Base-by-base conservation (phyloP, 2,113 vertebrate genomes). In the Pygoscelis adeliae region DNA sequence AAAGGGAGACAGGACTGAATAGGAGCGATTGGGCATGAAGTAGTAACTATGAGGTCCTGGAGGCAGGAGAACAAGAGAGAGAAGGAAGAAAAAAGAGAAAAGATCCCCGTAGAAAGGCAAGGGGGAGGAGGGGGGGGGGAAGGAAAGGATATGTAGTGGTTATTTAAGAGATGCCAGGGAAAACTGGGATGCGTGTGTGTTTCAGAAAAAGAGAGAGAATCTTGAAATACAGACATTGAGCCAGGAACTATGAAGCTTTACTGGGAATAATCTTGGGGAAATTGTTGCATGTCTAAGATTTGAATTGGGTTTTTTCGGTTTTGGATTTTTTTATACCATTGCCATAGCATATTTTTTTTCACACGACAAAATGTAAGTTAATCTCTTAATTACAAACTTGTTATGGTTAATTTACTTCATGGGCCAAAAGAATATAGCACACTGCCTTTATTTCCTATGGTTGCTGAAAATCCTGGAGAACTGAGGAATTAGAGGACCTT, bases 11-110 rank as follows among this genome's bases (percentile, higher is more conserved):
- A 23, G 34, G 22, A 20, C 32, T 91, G 93, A 95, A 91, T 92
- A 78, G 93, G 71, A 82, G 94, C 71, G 84, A 87, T 94, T 90
- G 80, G 81, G 94, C 88, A 94, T 93, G 88, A 93, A 95, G 84
- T 81, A 79, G 76, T 97, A 95, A 96, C 90, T 83, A 88, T 79
- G 92, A 87, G 81, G 91, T 97, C 94, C 86, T 97, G 86, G 56
- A 94, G 67, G 69, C 80, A 85, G 77, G 9, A 87, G 87, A 89
- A 91, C 91, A 96, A 92, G 70, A 69, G 71, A 59, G 83, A 17
- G 11, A 67, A 97, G 62, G 72, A 62, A 94, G 79, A 89, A 94
- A 89, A 96, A 95, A 92, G 81, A 90, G 53, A 87, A 95, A 87
- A 87, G 65, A 93, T 94, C n/a, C 46, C 55, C 13, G n/a, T 36